Base-by-base conservation (phyloP, 2,797 vertebrate species). In the Gobio occitaniae region DNA sequence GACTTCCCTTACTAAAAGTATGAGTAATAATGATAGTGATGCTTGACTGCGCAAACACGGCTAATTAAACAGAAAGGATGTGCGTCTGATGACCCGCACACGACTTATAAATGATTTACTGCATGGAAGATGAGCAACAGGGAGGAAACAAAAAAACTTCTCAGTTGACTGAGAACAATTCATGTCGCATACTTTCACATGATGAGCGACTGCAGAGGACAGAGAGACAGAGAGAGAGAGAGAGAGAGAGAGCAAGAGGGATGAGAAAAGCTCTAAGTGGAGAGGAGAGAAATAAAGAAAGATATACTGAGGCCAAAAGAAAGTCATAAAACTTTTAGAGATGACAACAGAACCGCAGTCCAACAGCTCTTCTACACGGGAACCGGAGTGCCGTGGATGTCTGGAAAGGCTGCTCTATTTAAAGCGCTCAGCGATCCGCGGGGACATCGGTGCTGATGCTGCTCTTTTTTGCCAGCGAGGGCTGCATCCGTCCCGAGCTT, bases 251-350 rank as follows among this genome's bases (percentile, higher is more conserved):
- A 38, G 50, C n/a, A 5, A 59, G 80, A 74, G 80, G 12, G 69
- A 48, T 4, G 56, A 69, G 38, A 29, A 32, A 78, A 47, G 32
- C 54, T 21, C 61, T 72, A 88, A 74, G 41, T 66, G 44, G 10
- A 48, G 13, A 72, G 63, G 32, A 69, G 25, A 69, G 56, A 80
- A 44, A 52, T 15, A 48, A 69, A 84, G 72, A 59, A 50, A 68
- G 71, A 83, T 72, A 68, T 41, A 70, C 69, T n/a, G 63, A 56
- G 66, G 48, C 70, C n/a, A 78, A 50, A 70, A 75, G 78, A 86
- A 85, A 89, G 83, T 94, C 91, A 93, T 95, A 87, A 90, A 93
- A 91, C n/a, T 93, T 95, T 94, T 61, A 94, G 87, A 90, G 78
- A 89, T 87, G 89, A 91, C 91, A 90, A 91, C 88, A 85, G 61